Conservation (phyloP, 2,888 invertebrate genomes). For the Microchrysa polita region DNA sequence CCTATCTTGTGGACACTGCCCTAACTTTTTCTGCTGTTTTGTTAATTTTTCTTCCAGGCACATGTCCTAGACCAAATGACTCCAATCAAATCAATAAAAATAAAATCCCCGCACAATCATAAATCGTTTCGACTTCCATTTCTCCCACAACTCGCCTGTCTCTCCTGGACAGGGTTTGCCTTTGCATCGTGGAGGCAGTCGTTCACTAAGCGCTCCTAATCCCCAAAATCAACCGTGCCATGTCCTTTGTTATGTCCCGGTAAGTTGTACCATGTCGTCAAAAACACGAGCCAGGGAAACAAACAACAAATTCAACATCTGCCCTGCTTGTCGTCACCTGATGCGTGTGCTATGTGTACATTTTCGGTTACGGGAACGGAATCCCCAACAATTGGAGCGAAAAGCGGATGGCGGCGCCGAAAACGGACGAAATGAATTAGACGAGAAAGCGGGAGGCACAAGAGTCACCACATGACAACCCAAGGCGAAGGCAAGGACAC, state of each 20-base stretch:
- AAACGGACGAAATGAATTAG: neutral
- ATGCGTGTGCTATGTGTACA: too few species aligned
- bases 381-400: slow-evolving; percentile 6
- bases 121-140: neutral
- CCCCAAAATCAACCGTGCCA: slow-evolving; percentile 23
- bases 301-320: neutral
- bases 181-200: slow-evolving; percentile 1
- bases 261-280: slow-evolving; percentile 1
- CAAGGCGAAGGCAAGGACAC: slow-evolving; percentile 29
- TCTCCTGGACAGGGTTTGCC: neutral
- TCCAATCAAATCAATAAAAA: slow-evolving; percentile 19
- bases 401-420: slow-evolving; percentile 16
- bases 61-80: slow-evolving; percentile 8
- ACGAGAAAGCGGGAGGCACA: neutral
- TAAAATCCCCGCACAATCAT: neutral
- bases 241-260: slow-evolving; percentile 25
- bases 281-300: slow-evolving; percentile 18
- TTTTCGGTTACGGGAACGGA: neutral
- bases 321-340: slow-evolving; percentile 22
- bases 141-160: neutral
- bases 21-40: too few species aligned
- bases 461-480: neutral
- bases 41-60: too few species aligned
- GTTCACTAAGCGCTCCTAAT: slow-evolving; percentile 17
- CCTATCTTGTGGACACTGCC: too few species aligned